Conservation (phyloP, 2,113 vertebrate species). For the Corvus hawaiiensis region DNA sequence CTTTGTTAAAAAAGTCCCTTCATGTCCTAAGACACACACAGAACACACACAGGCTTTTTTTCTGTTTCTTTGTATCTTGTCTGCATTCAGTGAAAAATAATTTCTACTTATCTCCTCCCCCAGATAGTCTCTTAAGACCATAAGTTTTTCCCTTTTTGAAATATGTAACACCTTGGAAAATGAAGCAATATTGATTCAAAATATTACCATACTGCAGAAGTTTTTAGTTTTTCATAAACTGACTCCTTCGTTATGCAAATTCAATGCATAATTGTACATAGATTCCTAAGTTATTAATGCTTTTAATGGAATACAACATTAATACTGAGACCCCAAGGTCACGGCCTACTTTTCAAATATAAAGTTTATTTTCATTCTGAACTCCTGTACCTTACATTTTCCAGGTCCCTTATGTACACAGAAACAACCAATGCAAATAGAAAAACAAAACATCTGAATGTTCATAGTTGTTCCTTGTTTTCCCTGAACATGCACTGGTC, state of each 20-base stretch:
- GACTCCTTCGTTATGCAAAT: not conserved
- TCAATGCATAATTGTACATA: not conserved
- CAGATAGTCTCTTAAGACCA: not conserved
- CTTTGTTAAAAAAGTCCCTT: not conserved
- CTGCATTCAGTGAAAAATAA: not conserved
- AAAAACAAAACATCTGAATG: not conserved
- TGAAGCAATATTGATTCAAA: not conserved
- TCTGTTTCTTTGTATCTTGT: not conserved
- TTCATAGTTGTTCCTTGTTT: not conserved
- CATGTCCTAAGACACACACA: not conserved
- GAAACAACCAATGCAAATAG: not conserved
- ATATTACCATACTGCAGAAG: not conserved
- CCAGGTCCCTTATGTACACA: not conserved
- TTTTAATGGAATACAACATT: not conserved
- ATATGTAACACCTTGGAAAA: not conserved
- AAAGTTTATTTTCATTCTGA: not conserved
- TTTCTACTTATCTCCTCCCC: not conserved
- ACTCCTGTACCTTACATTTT: not conserved
- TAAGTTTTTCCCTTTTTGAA: not conserved
- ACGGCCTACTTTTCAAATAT: not conserved
- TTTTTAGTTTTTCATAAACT: not conserved
- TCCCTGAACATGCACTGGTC: not conserved
- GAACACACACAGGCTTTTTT: not conserved
- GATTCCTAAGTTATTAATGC: not conserved
- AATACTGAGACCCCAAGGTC: not conserved